Evolutionary conservation across 2,888 invertebrate genomes (phyloP).

Genomic region (Abrostola triplasia): DNA sequence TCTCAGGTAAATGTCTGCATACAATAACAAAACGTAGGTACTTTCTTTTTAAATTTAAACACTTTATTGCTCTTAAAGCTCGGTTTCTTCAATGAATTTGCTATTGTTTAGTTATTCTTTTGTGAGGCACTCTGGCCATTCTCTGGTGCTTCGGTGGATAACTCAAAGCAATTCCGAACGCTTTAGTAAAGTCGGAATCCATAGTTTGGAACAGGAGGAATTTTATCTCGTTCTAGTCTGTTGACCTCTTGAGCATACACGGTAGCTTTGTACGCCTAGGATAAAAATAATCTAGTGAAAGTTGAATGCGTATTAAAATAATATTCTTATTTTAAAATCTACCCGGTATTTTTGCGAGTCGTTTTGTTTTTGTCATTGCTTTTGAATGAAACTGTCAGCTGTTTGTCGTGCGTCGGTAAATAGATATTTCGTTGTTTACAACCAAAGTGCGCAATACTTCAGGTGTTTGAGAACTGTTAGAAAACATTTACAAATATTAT

Average conservation of each 20-base stretch:
- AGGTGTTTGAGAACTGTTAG: slow-evolving; percentile 18
- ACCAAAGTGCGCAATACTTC: slow-evolving; percentile 33
- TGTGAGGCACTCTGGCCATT: slow-evolving; percentile 25
- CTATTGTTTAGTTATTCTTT: slow-evolving; percentile 49
- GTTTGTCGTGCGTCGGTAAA: slow-evolving; percentile 26
- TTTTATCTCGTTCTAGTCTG: slow-evolving; percentile 55
- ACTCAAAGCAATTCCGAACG: slow-evolving; percentile 29
- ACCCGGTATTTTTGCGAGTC: too few relatives aligned
- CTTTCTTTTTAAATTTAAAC: slow-evolving; percentile 22
- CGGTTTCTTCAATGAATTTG: slow-evolving; percentile 26
- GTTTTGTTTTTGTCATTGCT: slow-evolving; percentile 5
- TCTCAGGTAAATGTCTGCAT: slow-evolving; percentile 44
- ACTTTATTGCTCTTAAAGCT: slow-evolving; percentile 18
- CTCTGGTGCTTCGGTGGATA: slow-evolving; percentile 21
- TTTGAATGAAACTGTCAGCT: slow-evolving; percentile 30
- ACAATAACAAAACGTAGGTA: slow-evolving; percentile 24
- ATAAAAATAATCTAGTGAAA: slow-evolving; percentile 65
- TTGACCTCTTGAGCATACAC: slow-evolving; percentile 59
- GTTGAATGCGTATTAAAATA: slow-evolving; percentile 49
- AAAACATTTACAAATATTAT: slow-evolving; percentile 19
- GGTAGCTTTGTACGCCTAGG: slow-evolving; percentile 45
- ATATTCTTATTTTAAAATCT: slow-evolving; percentile 13
- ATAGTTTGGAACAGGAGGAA: slow-evolving; percentile 35
- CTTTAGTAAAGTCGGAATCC: slow-evolving; percentile 19
- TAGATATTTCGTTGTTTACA: slow-evolving; percentile 25